Evolutionary conservation across 1,140 invertebrate genomes (phyloP), one percentile per base, ranked within the genome.

Genomic region (Vanessa atalanta): DNA sequence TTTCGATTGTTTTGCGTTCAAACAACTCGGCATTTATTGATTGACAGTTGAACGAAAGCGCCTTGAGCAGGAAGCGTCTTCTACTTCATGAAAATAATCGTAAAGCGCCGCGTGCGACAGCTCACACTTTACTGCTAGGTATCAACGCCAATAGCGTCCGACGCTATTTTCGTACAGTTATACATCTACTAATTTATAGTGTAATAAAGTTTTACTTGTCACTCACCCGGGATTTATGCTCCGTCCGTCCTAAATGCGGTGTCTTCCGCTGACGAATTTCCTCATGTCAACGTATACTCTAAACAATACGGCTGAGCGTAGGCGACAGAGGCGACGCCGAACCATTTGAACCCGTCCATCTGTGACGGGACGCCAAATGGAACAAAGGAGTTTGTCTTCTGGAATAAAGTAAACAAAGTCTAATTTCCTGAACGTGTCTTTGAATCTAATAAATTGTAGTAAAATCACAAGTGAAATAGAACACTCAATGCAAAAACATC

Each of bases 161-260:
- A 57, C 61, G 66, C 87, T 90, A 92, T 89, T 90, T 89, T 86
- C 81, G 87, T 83, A 75, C 71, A 75, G 77, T 83, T 84, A 87
- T 87, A 83, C 83, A 90, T 89, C 82, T 80, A 87, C 84, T 85
- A 90, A 89, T 92, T 92, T 92, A 92, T 88, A 85, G 86, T 80
- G 83, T 83, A 79, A 88, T 92, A 92, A 92, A 92, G 84, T 91
- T 90, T 90, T 82, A 88, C 85, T 89, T 92, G 89, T 92, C 90
- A 92, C 90, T 91, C 87, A 86, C 66, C 31, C 78, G 78, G 81
- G 87, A 88, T 92, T 92, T 92, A 92, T 84, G 89, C 78, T 70
- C 76, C 76, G 84, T 82, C 73, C 88, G 88, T 83, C 88, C 89
- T 83, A 83, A 86, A 92, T 92, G 89, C 79, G 84, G 88, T 89